phyloP scores from a whole-genome alignment of 2,797 vertebrate genomes.

The Ceyx erithaca region DNA sequence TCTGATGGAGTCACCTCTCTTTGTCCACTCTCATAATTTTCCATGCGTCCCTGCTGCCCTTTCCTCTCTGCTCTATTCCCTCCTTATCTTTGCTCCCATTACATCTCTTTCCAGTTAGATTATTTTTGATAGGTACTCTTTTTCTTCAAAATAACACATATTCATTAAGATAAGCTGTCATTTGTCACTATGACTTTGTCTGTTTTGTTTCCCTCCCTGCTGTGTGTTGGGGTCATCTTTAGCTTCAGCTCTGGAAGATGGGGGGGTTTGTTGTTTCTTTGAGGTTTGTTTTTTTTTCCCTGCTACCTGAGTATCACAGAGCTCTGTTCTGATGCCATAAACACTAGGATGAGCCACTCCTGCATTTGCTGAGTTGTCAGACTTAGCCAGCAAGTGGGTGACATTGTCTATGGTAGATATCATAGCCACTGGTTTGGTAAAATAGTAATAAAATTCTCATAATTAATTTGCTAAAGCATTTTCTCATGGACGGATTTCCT shows the following conservation, averaged over 20 bases:
- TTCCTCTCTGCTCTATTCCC: not conserved
- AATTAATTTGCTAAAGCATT: not conserved
- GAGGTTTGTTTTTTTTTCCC: not conserved
- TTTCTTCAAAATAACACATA: not conserved
- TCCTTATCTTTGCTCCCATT: not conserved
- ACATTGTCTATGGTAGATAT: not conserved
- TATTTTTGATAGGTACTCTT: not conserved
- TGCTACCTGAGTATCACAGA: not conserved
- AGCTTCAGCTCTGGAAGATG: not conserved
- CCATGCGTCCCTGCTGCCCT: not conserved
- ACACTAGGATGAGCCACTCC: not conserved
- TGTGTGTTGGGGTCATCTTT: not conserved
- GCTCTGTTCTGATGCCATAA: not conserved
- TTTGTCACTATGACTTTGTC: not conserved
- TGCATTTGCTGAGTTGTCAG: not conserved
- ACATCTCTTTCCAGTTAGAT: not conserved
- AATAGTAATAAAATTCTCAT: not conserved
- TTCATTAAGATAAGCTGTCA: not conserved
- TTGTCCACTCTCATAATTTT: not conserved
- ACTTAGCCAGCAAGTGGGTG: not conserved
- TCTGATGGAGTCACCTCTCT: not conserved
- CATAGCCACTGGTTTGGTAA: not conserved
- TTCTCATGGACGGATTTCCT: not conserved
- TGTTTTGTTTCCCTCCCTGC: not conserved
- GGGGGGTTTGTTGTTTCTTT: no score